Conservation (phyloP, 2,888 invertebrate species). For the Cyrtodaria siliqua region DNA sequence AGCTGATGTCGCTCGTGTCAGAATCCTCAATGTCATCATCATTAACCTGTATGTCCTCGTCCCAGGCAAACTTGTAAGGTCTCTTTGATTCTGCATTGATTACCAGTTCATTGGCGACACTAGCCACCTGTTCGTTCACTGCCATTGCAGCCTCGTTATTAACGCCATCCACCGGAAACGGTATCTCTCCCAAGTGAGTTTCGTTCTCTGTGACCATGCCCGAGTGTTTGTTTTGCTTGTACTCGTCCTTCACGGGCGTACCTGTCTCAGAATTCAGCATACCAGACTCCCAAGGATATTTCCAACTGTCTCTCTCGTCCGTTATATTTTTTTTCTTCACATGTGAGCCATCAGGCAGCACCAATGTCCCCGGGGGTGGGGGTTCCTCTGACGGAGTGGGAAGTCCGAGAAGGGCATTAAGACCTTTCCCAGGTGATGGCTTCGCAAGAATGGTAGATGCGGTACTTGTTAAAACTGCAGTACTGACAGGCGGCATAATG, state of each 20-base stretch:
- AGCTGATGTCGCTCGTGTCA: constrained; percentile 83
- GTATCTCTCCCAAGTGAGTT: constrained; percentile 44
- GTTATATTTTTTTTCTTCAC: constrained; percentile 31
- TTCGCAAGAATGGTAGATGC: neutral
- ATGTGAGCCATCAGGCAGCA: constrained; percentile 38
- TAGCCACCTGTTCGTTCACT: constrained; percentile 24
- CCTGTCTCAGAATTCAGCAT: constrained; percentile 18
- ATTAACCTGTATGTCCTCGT: constrained; percentile 70
- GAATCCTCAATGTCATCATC: constrained; percentile 75
- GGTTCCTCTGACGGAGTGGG: constrained; percentile 55
- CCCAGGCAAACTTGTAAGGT: constrained; percentile 83
- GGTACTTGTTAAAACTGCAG: neutral
- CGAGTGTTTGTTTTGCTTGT: neutral
- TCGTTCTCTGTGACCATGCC: neutral
- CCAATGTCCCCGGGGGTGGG: constrained; percentile 55
- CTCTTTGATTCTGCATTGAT: constrained; percentile 31
- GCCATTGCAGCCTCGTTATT: constrained; percentile 21
- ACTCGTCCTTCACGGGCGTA: too few relatives aligned
- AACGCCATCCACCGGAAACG: constrained; percentile 28
- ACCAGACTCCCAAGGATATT: neutral
- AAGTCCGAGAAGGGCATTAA: constrained; percentile 62
- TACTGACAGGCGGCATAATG: constrained; percentile 14
- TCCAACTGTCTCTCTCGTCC: constrained; percentile 2
- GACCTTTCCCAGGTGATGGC: constrained; percentile 34
- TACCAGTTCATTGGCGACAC: neutral